Conservation (phyloP, 2,888 invertebrate species). For the Trissoscelio sp. region DNA sequence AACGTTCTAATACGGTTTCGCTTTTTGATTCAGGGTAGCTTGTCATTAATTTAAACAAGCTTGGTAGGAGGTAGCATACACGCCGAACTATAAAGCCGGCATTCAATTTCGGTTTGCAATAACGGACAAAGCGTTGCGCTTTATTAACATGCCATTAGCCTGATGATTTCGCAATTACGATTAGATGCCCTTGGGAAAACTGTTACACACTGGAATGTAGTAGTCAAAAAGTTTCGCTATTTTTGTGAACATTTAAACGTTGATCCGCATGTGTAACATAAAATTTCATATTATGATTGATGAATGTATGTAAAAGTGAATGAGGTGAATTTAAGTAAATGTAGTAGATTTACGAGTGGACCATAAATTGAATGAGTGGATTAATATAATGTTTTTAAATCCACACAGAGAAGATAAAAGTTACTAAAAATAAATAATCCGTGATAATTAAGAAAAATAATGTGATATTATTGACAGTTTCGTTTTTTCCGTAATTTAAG, state of each 20-base stretch:
- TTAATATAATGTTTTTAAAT: no score
- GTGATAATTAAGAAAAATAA: no score
- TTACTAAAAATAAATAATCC: no score
- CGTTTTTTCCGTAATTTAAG: no score
- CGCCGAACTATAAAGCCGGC: constrained; percentile 51
- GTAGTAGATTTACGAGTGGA: no score
- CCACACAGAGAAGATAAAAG: no score
- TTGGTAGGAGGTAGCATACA: constrained; percentile 43
- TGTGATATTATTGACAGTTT: no score
- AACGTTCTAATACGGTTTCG: constrained; percentile 51
- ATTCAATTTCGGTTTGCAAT: constrained; percentile 65
- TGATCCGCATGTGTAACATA: no score
- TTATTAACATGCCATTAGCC: constrained; percentile 73
- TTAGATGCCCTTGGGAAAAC: constrained; percentile 72
- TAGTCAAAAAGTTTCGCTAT: constrained; percentile 60
- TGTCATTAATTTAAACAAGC: constrained; percentile 64
- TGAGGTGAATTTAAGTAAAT: no score
- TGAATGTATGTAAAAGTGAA: no score
- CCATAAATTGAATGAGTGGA: no score
- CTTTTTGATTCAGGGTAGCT: constrained; percentile 41
- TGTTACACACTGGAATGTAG: constrained; percentile 67
- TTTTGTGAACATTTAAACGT: constrained; percentile 20
- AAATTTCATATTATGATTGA: no score
- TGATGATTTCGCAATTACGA: constrained; percentile 74
- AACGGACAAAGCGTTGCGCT: constrained; percentile 68